Conservation (phyloP, 2,888 invertebrate genomes). For the Patella caerulea region DNA sequence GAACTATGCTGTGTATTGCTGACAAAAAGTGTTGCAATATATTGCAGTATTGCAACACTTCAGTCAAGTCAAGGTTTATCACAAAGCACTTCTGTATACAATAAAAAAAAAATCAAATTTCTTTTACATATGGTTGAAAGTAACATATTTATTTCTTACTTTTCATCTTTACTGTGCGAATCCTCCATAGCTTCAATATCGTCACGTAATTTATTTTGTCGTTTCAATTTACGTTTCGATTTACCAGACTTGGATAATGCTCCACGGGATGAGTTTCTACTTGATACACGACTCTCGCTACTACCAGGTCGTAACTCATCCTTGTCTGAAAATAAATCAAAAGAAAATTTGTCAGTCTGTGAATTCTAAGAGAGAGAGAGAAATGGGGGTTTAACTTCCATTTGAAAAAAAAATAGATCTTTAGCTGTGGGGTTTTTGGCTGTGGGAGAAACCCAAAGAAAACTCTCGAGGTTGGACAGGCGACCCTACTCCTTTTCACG, state of each 20-base stretch:
- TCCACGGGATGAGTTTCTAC: slow-evolving; percentile 50
- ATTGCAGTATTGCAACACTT: too few species aligned
- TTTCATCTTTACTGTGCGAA: not conserved
- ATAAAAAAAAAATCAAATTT: not conserved
- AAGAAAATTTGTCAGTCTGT: not conserved
- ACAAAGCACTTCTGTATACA: not conserved
- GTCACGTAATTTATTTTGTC: slow-evolving; percentile 45
- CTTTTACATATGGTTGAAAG: not conserved
- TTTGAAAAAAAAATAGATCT: too few species aligned
- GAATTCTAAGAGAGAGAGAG: too few species aligned
- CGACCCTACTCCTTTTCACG: too few species aligned
- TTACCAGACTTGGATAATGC: slow-evolving; percentile 39
- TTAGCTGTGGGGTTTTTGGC: too few species aligned
- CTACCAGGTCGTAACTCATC: slow-evolving; percentile 36
- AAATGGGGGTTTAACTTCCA: too few species aligned
- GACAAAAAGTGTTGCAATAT: too few species aligned
- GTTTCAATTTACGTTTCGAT: slow-evolving; percentile 38
- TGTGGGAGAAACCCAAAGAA: too few species aligned
- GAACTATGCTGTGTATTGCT: too few species aligned
- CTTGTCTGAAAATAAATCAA: slow-evolving; percentile 39
- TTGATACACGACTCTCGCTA: slow-evolving; percentile 51
- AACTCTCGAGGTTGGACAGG: too few species aligned
- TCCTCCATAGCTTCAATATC: slow-evolving; percentile 41
- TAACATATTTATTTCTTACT: not conserved
- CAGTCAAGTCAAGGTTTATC: too few species aligned